phyloP scores from a whole-genome alignment of 2,888 invertebrate genomes.

The Himalopsyche kuldschensis region DNA sequence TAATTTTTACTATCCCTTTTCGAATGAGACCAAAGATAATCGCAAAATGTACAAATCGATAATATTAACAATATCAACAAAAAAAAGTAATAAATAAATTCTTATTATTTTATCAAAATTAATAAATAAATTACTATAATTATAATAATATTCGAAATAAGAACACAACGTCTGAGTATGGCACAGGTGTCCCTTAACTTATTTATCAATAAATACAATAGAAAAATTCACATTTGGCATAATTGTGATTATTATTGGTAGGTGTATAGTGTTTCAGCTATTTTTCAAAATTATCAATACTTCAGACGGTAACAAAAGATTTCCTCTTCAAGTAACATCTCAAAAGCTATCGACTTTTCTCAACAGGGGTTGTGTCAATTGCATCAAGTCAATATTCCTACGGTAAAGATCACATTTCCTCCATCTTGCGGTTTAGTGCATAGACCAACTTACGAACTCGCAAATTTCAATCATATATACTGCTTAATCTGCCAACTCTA shows the following conservation, averaged over 20 bases:
- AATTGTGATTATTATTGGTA: background rate
- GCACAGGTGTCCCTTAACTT: constrained; percentile 11
- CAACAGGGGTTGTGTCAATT: no score
- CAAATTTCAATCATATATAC: no score
- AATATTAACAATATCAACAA: background rate
- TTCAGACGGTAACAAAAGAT: background rate
- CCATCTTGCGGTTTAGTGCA: no score
- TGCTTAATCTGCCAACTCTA: no score
- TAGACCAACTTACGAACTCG: no score
- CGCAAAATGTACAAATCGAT: background rate
- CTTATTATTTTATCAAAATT: background rate
- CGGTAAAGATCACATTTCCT: no score
- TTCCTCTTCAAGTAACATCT: no score
- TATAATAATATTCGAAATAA: background rate
- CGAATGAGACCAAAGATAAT: background rate
- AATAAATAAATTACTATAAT: background rate
- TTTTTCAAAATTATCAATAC: background rate
- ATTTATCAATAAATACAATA: background rate
- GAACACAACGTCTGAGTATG: constrained; percentile 21
- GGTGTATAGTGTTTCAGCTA: background rate
- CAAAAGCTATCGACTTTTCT: no score
- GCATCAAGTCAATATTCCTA: no score
- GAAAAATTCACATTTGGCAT: background rate
- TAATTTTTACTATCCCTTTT: background rate
- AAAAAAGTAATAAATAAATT: background rate